Percentiles rank a stretch among this genome's conserved stretches.
Evolutionary conservation across 2,888 invertebrate species (phyloP).

Genomic region (Synergus itoensis): DNA sequence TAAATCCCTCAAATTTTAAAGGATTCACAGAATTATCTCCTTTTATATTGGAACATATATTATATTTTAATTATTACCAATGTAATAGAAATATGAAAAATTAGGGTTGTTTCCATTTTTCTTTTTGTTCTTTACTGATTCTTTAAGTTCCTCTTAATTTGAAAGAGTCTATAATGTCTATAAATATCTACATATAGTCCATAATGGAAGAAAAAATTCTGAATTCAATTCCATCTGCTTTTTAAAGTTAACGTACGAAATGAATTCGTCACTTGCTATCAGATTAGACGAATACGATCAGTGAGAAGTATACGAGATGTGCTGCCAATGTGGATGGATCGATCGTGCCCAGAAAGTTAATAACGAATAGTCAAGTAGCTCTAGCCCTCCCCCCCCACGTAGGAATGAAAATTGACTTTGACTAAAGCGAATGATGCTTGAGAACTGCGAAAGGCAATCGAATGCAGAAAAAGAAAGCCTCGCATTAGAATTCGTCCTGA

Average conservation of each 20-base stretch:
- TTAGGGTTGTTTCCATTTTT: too few relatives aligned
- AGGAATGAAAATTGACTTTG: constrained; percentile 1
- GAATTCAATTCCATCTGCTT: not conserved
- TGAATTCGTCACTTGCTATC: not conserved
- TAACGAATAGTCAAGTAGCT: not conserved
- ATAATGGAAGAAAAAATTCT: not conserved
- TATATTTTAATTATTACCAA: too few relatives aligned
- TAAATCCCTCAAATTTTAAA: not conserved
- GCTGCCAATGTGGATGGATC: constrained; percentile 18
- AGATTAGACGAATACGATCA: constrained; percentile 14
- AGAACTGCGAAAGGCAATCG: constrained; percentile 39
- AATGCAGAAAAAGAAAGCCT: constrained; percentile 31
- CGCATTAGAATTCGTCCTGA: constrained; percentile 41
- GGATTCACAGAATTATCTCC: not conserved
- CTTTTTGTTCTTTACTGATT: too few relatives aligned
- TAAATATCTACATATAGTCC: not conserved
- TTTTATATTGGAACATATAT: too few relatives aligned
- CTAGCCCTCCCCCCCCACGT: not conserved
- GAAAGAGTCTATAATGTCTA: not conserved
- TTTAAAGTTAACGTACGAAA: not conserved
- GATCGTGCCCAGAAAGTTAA: constrained; percentile 30
- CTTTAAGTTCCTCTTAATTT: too few relatives aligned
- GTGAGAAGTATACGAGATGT: not conserved
- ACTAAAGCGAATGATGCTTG: constrained; percentile 5
- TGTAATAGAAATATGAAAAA: too few relatives aligned